phyloP scores from a whole-genome alignment of 2,113 vertebrate species.

The Xyliphius kryptos region DNA sequence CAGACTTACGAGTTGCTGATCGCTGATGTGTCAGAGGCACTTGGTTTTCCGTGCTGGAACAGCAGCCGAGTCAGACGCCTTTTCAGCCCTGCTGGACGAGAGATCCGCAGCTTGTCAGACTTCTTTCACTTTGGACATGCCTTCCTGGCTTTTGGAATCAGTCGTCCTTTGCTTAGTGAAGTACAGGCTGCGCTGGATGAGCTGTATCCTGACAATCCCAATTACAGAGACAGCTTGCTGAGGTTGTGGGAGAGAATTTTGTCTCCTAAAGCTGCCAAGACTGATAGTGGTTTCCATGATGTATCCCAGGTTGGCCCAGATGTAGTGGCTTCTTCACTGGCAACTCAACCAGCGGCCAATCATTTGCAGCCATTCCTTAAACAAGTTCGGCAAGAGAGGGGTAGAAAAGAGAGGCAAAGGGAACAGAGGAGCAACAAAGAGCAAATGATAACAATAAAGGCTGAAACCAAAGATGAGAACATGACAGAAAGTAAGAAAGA shows the following conservation, averaged over 20 bases:
- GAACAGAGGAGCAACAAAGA: constrained; percentile 26
- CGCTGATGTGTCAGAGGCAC: constrained; percentile 83
- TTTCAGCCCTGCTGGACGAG: constrained; percentile 71
- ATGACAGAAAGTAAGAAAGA: constrained; percentile 27
- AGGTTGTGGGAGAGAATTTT: constrained; percentile 70
- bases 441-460: constrained; percentile 9
- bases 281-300: constrained; percentile 61
- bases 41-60: constrained; percentile 88
- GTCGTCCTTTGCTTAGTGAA: constrained; percentile 70
- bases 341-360: constrained; percentile 25
- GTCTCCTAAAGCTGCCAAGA: constrained; percentile 66
- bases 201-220: constrained; percentile 72
- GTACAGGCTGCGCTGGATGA: constrained; percentile 79
- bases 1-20: constrained; percentile 87
- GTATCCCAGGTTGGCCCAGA: constrained; percentile 5
- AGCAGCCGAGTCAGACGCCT: constrained; percentile 79
- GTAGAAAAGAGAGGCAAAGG: constrained; percentile 25
- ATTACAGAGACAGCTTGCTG: constrained; percentile 56
- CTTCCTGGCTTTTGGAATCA: constrained; percentile 80
- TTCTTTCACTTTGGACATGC: constrained; percentile 85
- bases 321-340: background rate
- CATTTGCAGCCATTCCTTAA: constrained; percentile 34
- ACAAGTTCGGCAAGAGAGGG: constrained; percentile 22
- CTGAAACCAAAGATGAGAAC: constrained; percentile 23
- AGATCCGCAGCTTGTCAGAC: constrained; percentile 73